Evolutionary conservation across 2,888 invertebrate genomes (phyloP).

Genomic region (Melieria picta): DNA sequence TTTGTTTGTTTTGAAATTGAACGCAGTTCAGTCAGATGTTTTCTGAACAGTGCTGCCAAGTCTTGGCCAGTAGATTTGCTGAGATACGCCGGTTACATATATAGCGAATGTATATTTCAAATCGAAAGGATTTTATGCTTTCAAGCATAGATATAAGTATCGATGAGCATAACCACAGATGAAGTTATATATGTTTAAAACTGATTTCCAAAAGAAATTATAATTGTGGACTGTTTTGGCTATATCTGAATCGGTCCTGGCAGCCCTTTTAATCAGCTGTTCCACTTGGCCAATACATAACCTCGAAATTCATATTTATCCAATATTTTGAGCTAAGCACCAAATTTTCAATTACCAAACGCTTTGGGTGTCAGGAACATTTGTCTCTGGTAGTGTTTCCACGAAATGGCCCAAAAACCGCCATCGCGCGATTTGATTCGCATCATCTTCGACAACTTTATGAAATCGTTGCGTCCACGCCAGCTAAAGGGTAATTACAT

Average conservation of each 20-base stretch:
- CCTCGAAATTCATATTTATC: neutral
- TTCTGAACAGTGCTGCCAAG: neutral
- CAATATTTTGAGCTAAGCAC: neutral
- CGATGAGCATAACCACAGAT: too few relatives aligned
- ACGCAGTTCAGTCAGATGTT: neutral
- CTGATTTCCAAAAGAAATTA: neutral
- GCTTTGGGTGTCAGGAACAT: neutral
- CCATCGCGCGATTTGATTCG: constrained; percentile 61
- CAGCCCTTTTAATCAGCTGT: neutral
- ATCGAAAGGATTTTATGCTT: too few relatives aligned
- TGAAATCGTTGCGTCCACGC: constrained; percentile 66
- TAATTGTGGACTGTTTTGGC: neutral
- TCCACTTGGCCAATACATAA: neutral
- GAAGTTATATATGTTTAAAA: too few relatives aligned
- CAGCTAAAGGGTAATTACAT: constrained; percentile 69
- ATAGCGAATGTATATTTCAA: too few relatives aligned
- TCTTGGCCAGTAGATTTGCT: too few relatives aligned
- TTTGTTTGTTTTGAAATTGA: constrained; percentile 10
- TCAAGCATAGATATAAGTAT: too few relatives aligned
- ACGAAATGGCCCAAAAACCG: constrained; percentile 54
- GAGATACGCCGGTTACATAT: too few relatives aligned
- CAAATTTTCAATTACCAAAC: neutral
- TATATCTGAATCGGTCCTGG: neutral
- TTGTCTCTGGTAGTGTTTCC: constrained; percentile 3
- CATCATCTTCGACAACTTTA: constrained; percentile 62